Percentiles rank a stretch among this genome's conserved stretches.
Conservation (phyloP, 2,113 vertebrate genomes). For the Dendrocopos noguchii region DNA sequence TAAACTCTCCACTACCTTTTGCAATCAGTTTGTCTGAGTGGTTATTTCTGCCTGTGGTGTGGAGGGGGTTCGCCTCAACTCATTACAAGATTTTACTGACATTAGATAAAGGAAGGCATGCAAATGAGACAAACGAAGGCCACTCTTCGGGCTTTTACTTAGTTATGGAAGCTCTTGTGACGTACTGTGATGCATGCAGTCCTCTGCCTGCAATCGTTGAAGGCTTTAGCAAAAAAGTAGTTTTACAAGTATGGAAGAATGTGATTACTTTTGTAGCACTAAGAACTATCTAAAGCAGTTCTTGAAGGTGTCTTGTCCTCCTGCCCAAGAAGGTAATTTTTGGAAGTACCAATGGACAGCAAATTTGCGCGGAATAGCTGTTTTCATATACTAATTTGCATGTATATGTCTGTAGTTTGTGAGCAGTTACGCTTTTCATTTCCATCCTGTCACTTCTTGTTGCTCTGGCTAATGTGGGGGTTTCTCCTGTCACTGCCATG, state of each 20-base stretch:
- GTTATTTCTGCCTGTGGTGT: too few species aligned
- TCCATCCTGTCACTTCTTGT: background rate
- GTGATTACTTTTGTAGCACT: background rate
- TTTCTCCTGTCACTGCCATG: background rate
- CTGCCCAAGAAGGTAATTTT: background rate
- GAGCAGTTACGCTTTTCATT: background rate
- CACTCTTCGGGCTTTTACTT: background rate
- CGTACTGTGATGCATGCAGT: background rate
- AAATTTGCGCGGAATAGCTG: background rate
- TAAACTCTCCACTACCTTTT: too few species aligned
- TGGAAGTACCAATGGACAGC: background rate
- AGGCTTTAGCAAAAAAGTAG: background rate
- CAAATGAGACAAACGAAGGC: background rate
- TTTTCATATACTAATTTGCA: background rate
- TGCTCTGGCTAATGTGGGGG: fast-evolving
- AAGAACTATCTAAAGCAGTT: background rate
- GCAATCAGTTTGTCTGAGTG: too few species aligned
- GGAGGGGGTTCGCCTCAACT: too few species aligned
- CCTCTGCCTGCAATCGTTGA: background rate
- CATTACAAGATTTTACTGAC: background rate
- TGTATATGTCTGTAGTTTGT: background rate
- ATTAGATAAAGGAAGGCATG: background rate
- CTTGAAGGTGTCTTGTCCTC: background rate
- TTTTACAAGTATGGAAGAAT: background rate
- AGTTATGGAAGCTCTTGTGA: background rate